Evolutionary conservation across 2,888 invertebrate genomes (phyloP).

Genomic region (Melangyna quadrimaculata): DNA sequence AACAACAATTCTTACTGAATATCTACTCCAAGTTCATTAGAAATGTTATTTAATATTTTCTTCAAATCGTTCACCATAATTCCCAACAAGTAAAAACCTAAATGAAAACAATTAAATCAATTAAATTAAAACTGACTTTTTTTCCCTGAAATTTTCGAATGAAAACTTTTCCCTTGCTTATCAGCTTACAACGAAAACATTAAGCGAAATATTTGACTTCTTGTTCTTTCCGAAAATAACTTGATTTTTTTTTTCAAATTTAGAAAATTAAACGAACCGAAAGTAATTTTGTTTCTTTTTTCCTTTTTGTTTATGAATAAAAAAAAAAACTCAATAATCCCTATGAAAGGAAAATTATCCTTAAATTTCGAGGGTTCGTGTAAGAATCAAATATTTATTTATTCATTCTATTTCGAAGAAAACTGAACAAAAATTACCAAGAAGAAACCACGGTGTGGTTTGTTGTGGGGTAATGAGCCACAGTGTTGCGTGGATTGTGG

Average conservation of each 20-base stretch:
- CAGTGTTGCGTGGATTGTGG: constrained; percentile 55
- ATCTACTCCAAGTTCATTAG: too few relatives aligned
- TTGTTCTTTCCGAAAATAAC: neutral
- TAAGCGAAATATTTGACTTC: neutral
- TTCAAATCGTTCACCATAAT: too few relatives aligned
- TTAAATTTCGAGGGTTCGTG: constrained; percentile 58
- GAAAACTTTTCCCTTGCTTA: too few relatives aligned
- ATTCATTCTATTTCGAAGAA: constrained; percentile 24
- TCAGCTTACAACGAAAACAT: too few relatives aligned
- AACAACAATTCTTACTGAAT: too few relatives aligned
- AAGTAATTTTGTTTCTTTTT: constrained; percentile 41
- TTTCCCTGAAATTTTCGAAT: too few relatives aligned
- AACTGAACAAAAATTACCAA: neutral
- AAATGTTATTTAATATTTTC: too few relatives aligned
- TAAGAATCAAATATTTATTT: constrained; percentile 69
- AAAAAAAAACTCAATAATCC: neutral
- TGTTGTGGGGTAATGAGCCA: neutral
- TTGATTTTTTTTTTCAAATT: neutral
- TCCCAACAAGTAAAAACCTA: too few relatives aligned
- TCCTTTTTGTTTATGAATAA: neutral
- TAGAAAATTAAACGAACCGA: constrained; percentile 54
- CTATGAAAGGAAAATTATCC: constrained; percentile 48
- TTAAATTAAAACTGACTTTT: too few relatives aligned
- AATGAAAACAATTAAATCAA: too few relatives aligned
- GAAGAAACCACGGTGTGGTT: constrained; percentile 26